These are phyloP conservation scores for Dromas ardeola DNA, from an alignment of 2,113 vertebrate genomes.

Conservation along the genomic window DNA sequence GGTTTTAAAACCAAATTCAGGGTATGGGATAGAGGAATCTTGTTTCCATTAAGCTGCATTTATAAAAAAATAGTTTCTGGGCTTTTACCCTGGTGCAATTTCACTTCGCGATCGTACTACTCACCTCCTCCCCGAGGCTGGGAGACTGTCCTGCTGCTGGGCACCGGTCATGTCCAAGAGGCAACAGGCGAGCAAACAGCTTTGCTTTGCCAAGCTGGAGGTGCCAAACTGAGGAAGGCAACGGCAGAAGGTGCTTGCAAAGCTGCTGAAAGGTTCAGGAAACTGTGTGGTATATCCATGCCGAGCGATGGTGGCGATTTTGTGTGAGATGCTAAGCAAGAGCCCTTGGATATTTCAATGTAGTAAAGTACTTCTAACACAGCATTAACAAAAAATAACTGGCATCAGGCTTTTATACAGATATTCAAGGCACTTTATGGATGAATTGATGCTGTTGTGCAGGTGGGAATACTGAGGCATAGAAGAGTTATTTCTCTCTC, in stretches of 20 bases:
- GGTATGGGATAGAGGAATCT: neutral
- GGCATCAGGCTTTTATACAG: neutral
- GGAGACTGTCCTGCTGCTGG: neutral
- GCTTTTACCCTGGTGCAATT: neutral
- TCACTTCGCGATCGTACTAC: neutral
- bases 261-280: neutral
- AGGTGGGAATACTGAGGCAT: neutral
- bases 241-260: neutral
- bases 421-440: neutral
- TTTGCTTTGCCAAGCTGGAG: neutral
- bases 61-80: neutral
- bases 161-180: neutral
- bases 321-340: neutral
- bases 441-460: neutral
- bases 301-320: neutral
- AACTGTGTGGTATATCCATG: neutral
- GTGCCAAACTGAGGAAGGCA: neutral
- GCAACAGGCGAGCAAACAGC: neutral
- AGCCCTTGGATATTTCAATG: neutral
- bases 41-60: neutral
- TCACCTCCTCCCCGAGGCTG: rapidly evolving
- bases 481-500: neutral
- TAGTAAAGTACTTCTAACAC: neutral
- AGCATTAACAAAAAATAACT: neutral
- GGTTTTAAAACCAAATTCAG: neutral